phyloP scores from a whole-genome alignment of 2,888 invertebrate species.

The Linnaemya vulpina region DNA sequence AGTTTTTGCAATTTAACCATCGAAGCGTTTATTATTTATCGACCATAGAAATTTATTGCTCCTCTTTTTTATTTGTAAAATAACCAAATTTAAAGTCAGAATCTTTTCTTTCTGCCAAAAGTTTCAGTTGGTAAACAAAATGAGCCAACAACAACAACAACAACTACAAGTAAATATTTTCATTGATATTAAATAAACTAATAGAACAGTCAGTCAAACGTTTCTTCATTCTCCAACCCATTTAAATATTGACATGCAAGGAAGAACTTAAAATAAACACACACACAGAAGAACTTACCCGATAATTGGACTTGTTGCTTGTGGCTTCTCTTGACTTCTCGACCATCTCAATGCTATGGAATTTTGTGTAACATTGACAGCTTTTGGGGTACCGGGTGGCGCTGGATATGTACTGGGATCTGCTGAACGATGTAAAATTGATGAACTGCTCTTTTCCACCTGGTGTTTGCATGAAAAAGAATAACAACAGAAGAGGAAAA shows the following conservation, averaged over 20 bases:
- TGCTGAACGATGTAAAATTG: slow-evolving; percentile 88
- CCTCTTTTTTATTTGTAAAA: neutral
- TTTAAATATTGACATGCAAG: neutral
- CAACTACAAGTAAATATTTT: neutral
- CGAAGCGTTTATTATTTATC: neutral
- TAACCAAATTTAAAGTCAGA: neutral
- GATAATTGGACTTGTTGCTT: slow-evolving; percentile 82
- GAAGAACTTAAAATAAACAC: neutral
- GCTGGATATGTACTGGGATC: slow-evolving; percentile 89
- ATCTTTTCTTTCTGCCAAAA: neutral
- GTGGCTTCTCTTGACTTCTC: slow-evolving; percentile 84
- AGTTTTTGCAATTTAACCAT: slow-evolving; percentile 14
- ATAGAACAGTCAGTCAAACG: neutral
- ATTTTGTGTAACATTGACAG: slow-evolving; percentile 87
- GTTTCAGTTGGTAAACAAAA: slow-evolving; percentile 33
- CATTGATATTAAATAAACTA: slow-evolving; percentile 7
- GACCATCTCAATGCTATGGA: slow-evolving; percentile 87
- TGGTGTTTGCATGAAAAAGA: slow-evolving; percentile 69
- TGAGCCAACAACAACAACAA: slow-evolving; percentile 31
- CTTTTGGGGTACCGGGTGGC: slow-evolving; percentile 88
- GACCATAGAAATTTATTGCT: neutral
- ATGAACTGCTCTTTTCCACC: slow-evolving; percentile 83
- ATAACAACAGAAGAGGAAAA: slow-evolving; percentile 25
- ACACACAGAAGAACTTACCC: slow-evolving; percentile 78
- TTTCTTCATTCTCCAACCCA: neutral